Base-by-base conservation (phyloP, 2,797 vertebrate genomes). In the Ptychobarbus kaznakovi region DNA sequence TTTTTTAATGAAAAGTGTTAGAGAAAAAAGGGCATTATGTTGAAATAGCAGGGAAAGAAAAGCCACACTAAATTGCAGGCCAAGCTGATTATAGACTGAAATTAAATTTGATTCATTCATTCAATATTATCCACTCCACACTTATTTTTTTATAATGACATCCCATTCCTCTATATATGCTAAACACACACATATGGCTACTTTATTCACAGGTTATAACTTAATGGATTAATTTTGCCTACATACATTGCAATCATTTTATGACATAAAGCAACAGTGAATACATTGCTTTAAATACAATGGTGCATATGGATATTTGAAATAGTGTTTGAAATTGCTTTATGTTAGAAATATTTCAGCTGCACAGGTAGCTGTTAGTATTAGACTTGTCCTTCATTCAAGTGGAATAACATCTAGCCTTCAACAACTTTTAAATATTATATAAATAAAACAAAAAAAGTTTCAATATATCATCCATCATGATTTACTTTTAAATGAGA, bases 41-140 rank as follows among this genome's bases (percentile, higher is more conserved):
- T 38, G 51, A 44, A 78, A 78, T 28, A 32, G 1, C 42, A 40
- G 18, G n/a, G 7, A 81, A 68, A 35, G 32, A 70, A 81, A 70
- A 56, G 66, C 32, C 32, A 56, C 8, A 56, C 2, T 56, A 53
- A 69, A 69, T 42, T 38, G 18, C 12, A 69, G 79, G 42, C 6
- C 11, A 68, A 20, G 32, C 32, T 40, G 46, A 40, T 25, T 28
- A 20, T 81, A 53, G 44, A 40, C 32, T n/a, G 65, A 70, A 56
- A 81, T 69, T 53, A n/a, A 70, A 53, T 70, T 51, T 56, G 65
- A 70, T 69, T 69, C 3, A 81, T 69, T 69, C 20, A 25, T n/a
- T 69, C 42, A 69, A 81, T 32, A 51, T 42, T 4, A 70, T 28
- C 20, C 49, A 81, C 46, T 70, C 46, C 18, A 32, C 42, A 22